These are phyloP conservation scores for Ferrisia virgata DNA, from an alignment of 2,888 invertebrate species.

Conservation along the genomic window DNA sequence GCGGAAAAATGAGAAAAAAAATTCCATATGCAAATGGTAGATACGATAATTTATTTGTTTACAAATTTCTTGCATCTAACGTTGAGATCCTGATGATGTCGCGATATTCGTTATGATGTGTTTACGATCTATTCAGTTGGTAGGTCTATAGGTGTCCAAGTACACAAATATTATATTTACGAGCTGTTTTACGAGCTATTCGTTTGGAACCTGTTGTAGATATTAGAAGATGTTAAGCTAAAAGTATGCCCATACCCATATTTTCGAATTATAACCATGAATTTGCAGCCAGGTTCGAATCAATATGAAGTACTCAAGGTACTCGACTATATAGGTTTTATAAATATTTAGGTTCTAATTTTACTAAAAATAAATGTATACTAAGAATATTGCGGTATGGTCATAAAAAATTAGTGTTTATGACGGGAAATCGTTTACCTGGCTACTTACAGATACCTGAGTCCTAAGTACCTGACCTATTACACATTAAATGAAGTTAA, in stretches of 20 bases:
- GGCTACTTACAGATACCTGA: too few relatives aligned
- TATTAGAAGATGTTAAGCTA: not conserved
- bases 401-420: too few relatives aligned
- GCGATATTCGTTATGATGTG: not conserved
- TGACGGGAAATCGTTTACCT: too few relatives aligned
- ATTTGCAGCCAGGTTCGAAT: not conserved
- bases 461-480: too few relatives aligned
- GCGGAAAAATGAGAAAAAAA: not conserved
- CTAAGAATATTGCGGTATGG: too few relatives aligned
- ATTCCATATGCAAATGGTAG: not conserved
- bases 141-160: not conserved
- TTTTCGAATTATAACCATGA: not conserved
- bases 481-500: too few relatives aligned
- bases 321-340: too few relatives aligned
- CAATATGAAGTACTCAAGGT: too few relatives aligned
- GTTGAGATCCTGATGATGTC: not conserved
- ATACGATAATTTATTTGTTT: not conserved
- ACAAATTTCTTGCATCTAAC: not conserved
- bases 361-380: too few relatives aligned
- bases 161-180: not conserved
- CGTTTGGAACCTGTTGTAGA: not conserved
- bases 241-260: too few relatives aligned
- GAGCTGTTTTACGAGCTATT: not conserved
- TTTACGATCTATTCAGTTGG: not conserved
- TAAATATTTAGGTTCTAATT: too few relatives aligned